phyloP scores from a whole-genome alignment of 1,140 invertebrate genomes.

The Cyphomyrmex costatus region DNA sequence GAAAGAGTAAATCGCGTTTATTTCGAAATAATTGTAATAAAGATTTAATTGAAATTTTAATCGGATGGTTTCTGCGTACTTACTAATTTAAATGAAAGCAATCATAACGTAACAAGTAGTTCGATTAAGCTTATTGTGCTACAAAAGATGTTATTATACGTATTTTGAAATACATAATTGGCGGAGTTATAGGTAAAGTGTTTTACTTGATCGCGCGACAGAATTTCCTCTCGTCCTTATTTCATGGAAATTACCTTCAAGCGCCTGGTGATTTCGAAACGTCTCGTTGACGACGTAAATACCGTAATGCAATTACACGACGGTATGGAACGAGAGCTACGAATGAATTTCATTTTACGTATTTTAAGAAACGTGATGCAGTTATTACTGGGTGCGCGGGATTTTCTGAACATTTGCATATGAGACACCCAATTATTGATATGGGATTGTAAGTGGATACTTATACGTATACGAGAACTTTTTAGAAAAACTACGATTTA shows the following conservation, averaged over 20 bases:
- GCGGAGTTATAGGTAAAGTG: constrained; percentile 16
- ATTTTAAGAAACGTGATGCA: constrained; percentile 7
- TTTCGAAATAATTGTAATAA: constrained; percentile 25
- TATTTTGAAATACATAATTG: background rate
- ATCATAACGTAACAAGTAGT: constrained; percentile 17
- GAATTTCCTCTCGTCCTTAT: constrained; percentile 44
- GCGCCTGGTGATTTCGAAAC: constrained; percentile 40
- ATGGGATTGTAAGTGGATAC: background rate
- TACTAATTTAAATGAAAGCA: background rate
- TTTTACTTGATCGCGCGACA: constrained; percentile 32
- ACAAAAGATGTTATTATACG: constrained; percentile 22
- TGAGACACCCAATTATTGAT: constrained; percentile 10
- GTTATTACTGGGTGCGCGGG: background rate
- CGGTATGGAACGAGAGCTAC: constrained; percentile 7
- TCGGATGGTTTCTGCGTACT: background rate
- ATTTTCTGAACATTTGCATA: background rate
- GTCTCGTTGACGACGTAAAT: constrained; percentile 54
- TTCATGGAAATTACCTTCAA: constrained; percentile 56
- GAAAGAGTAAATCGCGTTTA: background rate
- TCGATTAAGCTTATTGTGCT: constrained; percentile 33
- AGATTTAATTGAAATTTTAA: background rate
- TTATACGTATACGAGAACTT: background rate
- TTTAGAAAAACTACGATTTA: constrained; percentile 5
- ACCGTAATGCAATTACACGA: constrained; percentile 46
- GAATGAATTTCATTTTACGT: constrained; percentile 40